phyloP scores from a whole-genome alignment of 2,113 vertebrate species.

The Clarias macrocephalus region DNA sequence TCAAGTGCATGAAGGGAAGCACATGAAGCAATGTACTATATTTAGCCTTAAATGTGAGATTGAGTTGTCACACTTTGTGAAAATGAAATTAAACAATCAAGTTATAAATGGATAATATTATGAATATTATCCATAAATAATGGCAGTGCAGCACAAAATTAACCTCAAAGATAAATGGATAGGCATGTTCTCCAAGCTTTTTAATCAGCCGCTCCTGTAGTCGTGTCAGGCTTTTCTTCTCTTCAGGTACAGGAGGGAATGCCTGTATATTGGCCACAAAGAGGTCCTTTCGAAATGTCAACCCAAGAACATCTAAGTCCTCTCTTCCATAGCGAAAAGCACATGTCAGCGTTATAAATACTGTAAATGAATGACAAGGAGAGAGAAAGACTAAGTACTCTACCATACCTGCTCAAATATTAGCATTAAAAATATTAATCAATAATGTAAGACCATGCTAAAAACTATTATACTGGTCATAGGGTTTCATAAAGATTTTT shows the following conservation, averaged over 20 bases:
- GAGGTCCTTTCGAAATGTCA: constrained; percentile 94
- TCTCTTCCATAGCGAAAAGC: constrained; percentile 96
- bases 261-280: constrained; percentile 89
- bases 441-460: neutral
- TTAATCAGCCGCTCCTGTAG: constrained; percentile 94
- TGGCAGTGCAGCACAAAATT: neutral
- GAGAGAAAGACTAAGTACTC: constrained; percentile 1
- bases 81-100: neutral
- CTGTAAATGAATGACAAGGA: constrained; percentile 62
- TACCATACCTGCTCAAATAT: neutral
- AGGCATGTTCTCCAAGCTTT: constrained; percentile 91
- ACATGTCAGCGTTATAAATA: constrained; percentile 92
- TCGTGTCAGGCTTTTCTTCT: constrained; percentile 83
- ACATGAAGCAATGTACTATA: neutral
- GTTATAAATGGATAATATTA: neutral
- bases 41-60: neutral
- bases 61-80: neutral
- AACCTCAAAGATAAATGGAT: constrained; percentile 94
- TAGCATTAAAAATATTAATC: neutral
- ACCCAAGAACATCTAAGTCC: constrained; percentile 90
- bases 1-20: no score
- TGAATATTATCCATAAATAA: neutral
- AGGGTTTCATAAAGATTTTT: neutral
- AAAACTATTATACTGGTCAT: neutral
- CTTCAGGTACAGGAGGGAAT: constrained; percentile 82